Percentiles rank a stretch among this genome's conserved stretches.
phyloP scores from a whole-genome alignment of 2,888 invertebrate species.

The Plagiodera versicolora region DNA sequence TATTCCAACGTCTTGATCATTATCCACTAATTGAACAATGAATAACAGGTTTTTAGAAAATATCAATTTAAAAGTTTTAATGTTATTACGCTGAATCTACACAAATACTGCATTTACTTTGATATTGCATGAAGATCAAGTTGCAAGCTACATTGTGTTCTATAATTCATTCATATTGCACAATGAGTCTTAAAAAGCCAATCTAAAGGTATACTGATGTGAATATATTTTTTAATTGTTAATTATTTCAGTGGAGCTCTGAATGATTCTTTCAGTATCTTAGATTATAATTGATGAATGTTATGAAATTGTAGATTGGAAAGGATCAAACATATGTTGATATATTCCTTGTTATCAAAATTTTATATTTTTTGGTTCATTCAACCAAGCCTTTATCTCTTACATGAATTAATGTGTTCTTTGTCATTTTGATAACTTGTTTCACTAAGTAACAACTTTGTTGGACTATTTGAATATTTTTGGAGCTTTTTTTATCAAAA shows the following conservation, averaged over 20 bases:
- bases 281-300: not conserved
- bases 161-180: not conserved
- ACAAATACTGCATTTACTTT: not conserved
- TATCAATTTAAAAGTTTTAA: no score
- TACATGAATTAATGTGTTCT: no score
- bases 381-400: no score
- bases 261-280: not conserved
- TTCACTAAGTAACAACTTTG: no score
- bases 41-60: no score
- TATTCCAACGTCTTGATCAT: not conserved
- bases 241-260: not conserved
- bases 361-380: no score
- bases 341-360: no score
- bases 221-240: not conserved
- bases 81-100: not conserved
- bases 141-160: not conserved
- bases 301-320: not conserved
- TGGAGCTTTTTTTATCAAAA: no score
- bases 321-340: no score
- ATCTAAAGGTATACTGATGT: not conserved
- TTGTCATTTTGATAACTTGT: no score
- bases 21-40: not conserved
- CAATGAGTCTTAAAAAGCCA: not conserved
- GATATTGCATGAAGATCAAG: not conserved
- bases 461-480: no score